A percentile compares a stretch with the other conserved stretches of the same genome.
phyloP scores from a whole-genome alignment of 2,113 vertebrate species.

The Tragelaphus buxtoni region DNA sequence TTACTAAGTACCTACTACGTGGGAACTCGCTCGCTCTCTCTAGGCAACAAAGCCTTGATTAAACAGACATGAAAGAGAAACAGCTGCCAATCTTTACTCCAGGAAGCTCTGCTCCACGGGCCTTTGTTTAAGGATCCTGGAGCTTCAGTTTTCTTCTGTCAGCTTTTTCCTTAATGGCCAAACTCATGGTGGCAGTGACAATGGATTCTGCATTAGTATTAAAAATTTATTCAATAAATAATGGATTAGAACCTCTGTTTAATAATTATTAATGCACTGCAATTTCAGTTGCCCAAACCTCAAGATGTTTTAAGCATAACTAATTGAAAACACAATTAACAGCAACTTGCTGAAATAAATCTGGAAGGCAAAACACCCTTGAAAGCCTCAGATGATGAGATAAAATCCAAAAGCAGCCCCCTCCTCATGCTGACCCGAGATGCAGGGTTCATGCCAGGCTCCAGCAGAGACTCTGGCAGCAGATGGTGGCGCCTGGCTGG shows the following conservation, averaged over 20 bases:
- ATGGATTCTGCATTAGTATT: slow-evolving; percentile 76
- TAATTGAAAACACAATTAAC: slow-evolving; percentile 77
- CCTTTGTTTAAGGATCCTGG: slow-evolving; percentile 46
- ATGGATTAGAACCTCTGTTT: slow-evolving; percentile 76
- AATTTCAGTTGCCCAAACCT: slow-evolving; percentile 72
- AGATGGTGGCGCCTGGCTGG: background rate
- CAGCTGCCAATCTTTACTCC: slow-evolving; percentile 42
- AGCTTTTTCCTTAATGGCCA: slow-evolving; percentile 74
- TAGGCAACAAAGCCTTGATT: slow-evolving; percentile 51
- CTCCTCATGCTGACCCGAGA: background rate
- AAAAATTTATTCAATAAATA: slow-evolving; percentile 78
- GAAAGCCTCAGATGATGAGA: slow-evolving; percentile 38
- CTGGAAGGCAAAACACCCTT: slow-evolving; percentile 68
- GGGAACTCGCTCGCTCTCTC: background rate
- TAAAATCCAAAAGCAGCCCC: background rate
- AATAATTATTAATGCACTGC: slow-evolving; percentile 76
- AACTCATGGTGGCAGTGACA: slow-evolving; percentile 74
- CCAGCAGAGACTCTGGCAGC: background rate
- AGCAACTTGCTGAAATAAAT: slow-evolving; percentile 69
- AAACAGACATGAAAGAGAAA: slow-evolving; percentile 42
- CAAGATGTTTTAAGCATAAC: slow-evolving; percentile 75
- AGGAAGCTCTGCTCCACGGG: slow-evolving; percentile 49
- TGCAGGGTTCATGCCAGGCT: background rate
- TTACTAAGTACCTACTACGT: slow-evolving; percentile 53
- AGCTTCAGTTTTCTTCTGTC: slow-evolving; percentile 64